Evolutionary conservation across 2,797 vertebrate genomes (phyloP), one percentile per base, ranked within the genome.

Genomic region (Buphagus erythrorhynchus): DNA sequence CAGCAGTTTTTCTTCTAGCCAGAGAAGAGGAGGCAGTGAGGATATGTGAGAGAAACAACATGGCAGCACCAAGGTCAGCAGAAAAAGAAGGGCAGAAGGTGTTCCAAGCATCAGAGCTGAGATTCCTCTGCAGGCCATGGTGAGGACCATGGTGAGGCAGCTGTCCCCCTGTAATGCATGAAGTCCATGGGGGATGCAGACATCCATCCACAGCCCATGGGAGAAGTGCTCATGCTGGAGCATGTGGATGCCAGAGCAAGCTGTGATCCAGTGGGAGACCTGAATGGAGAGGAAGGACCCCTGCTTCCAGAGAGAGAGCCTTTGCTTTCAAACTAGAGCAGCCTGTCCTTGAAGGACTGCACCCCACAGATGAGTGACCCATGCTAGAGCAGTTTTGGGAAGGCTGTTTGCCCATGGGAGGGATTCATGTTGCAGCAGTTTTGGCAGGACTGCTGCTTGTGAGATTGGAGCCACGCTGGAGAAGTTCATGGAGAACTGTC

Each of bases 251-350:
- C 11, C 46, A 51, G 46, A 38, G 33, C 1, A 31, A 38, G 26
- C 28, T 24, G 35, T 38, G 46, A 13, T 31, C 7, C 66, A 38
- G 28, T 51, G 28, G 35, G 35, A 31, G 46, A 51, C 15, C 26
- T 2, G 2, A 12, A 36, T 1, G 0, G 65, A 49, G 35, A 2
- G 25, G 51, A 7, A 35, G 9, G 24, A 17, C 9, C 2, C 17
- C 12, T 66, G 13, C n/a, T 48, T 46, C 31, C 24, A 46, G 9
- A 46, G 16, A 33, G 6, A 45, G 17, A 26, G 22, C 10, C 46
- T 8, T 3, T 29, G 33, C 65, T 49, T 68, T 28, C 48, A 38
- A 9, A 9, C 28, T 7, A 12, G 26, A 67, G 46, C 66, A 68
- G 46, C 46, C 46, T 31, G 3, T 31, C 35, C 66, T 24, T 51